These are phyloP conservation scores for Drosophila acutilabella DNA, from an alignment of 2,888 invertebrate genomes.

Conservation along the genomic window DNA sequence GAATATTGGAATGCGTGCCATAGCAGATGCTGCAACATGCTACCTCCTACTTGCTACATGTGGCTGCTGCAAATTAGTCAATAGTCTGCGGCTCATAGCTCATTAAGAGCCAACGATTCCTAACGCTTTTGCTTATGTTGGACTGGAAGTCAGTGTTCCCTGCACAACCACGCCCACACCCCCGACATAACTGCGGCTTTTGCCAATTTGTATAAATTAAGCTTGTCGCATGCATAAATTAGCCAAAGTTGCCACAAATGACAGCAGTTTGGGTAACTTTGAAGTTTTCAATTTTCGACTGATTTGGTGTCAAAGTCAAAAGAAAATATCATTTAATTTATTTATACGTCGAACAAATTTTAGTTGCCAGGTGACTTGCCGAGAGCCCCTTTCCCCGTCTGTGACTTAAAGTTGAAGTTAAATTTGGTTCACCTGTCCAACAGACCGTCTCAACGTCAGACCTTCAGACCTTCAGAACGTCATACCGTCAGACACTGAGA, in stretches of 20 bases:
- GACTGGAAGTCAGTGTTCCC: not conserved
- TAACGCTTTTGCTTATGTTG: not conserved
- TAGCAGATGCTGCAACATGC: slow-evolving; percentile 22
- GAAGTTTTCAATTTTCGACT: slow-evolving; percentile 47
- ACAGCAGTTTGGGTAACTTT: not conserved
- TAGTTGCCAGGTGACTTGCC: slow-evolving; percentile 51
- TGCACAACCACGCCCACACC: not conserved
- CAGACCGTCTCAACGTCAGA: slow-evolving; percentile 23
- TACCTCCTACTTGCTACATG: slow-evolving; percentile 56
- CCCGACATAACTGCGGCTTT: slow-evolving; percentile 28
- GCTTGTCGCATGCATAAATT: slow-evolving; percentile 62
- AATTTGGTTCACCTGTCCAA: slow-evolving; percentile 48
- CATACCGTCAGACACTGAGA: slow-evolving; percentile 33
- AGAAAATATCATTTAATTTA: slow-evolving; percentile 73
- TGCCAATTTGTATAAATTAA: slow-evolving; percentile 74
- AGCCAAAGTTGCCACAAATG: not conserved
- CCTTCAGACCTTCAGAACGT: slow-evolving; percentile 28
- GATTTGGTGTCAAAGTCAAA: slow-evolving; percentile 54
- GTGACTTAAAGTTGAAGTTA: slow-evolving; percentile 13
- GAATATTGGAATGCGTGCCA: slow-evolving; percentile 58
- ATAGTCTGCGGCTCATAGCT: slow-evolving; percentile 64
- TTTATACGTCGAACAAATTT: slow-evolving; percentile 64
- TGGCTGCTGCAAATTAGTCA: slow-evolving; percentile 74
- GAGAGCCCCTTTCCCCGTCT: not conserved
- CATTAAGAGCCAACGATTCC: slow-evolving; percentile 53